Percentiles rank a stretch among this genome's conserved stretches.
These are phyloP conservation scores for Temnopleurus reevesii DNA, from an alignment of 53 echinoderm and acorn worm genomes.

Conservation along the genomic window DNA sequence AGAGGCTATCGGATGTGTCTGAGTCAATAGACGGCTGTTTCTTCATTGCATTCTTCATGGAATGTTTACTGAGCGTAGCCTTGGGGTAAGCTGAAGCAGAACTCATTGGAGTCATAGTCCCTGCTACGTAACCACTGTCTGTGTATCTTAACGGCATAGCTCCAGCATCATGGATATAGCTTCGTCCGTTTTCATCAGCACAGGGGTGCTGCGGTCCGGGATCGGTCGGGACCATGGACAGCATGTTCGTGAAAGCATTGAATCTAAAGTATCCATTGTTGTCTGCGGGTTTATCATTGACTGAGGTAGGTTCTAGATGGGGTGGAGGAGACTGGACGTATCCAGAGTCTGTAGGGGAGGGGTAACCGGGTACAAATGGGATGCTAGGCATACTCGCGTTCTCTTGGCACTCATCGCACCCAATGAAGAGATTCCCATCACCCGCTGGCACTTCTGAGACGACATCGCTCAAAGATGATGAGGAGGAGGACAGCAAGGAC, in stretches of 20 bases:
- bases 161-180: not conserved
- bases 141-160: not conserved
- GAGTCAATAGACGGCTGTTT: not conserved
- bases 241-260: not conserved
- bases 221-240: not conserved
- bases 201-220: not conserved
- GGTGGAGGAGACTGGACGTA: conserved; percentile 33
- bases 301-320: not conserved
- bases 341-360: not conserved
- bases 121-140: conserved; percentile 5
- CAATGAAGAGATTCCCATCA: not conserved
- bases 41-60: not conserved
- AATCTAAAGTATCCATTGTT: not conserved
- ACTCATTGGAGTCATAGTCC: not conserved
- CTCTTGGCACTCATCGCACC: too few species aligned
- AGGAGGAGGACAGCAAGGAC: not conserved
- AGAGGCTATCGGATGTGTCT: not conserved
- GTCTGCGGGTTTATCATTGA: not conserved
- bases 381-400: conserved; percentile 13
- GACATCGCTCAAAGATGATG: not conserved
- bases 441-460: not conserved
- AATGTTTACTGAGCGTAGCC: not conserved
- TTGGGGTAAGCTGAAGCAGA: not conserved
- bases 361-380: not conserved
- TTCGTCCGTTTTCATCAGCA: not conserved